Percentiles rank a stretch among this genome's conserved stretches.
Evolutionary conservation across 2,113 vertebrate species (phyloP).

Genomic region (Pontoporia blainvillei): DNA sequence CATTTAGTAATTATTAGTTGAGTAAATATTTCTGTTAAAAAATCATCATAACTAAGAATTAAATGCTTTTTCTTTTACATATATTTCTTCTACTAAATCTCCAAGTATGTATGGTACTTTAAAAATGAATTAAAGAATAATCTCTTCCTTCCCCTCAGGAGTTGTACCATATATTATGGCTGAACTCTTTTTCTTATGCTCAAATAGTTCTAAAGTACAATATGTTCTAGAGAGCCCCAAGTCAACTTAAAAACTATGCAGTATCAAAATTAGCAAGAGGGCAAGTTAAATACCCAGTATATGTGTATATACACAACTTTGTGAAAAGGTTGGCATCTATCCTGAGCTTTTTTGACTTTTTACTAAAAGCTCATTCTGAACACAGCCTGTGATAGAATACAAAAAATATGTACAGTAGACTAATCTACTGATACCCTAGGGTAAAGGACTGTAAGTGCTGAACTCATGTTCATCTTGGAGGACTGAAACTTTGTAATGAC

Average conservation of each 20-base stretch:
- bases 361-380: neutral
- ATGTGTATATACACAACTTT: neutral
- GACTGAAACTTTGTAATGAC: neutral
- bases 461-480: neutral
- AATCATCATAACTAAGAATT: neutral
- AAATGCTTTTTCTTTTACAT: neutral
- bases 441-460: neutral
- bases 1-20: neutral
- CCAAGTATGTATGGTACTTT: neutral
- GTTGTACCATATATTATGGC: neutral
- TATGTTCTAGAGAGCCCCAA: neutral
- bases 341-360: neutral
- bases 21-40: neutral
- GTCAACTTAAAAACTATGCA: neutral
- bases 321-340: neutral
- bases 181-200: neutral
- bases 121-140: conserved; percentile 8
- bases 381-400: neutral
- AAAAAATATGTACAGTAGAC: neutral
- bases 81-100: neutral
- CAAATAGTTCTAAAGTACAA: conserved; percentile 11
- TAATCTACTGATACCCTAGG: neutral
- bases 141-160: neutral
- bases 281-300: neutral
- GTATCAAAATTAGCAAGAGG: neutral